These are phyloP conservation scores for Macrosoma leucophasiata DNA, from an alignment of 2,888 invertebrate species.

Conservation along the genomic window DNA sequence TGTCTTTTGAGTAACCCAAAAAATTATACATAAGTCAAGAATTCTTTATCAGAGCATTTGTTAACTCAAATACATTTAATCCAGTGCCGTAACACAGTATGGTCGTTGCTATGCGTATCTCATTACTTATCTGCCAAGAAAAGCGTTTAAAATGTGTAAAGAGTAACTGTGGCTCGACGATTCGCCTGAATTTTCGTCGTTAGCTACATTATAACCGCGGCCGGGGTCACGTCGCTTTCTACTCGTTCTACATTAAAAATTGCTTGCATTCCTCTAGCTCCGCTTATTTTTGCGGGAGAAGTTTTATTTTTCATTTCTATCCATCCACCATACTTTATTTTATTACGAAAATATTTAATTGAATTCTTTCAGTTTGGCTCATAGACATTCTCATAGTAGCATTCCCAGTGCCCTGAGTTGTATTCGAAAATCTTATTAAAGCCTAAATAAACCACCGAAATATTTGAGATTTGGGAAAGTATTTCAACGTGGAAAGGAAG, in stretches of 20 bases:
- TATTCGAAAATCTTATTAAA: no score
- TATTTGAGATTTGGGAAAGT: no score
- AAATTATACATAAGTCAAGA: no score
- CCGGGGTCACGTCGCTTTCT: conserved; percentile 40
- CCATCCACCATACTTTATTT: conserved; percentile 38
- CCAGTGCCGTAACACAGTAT: no score
- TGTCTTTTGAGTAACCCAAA: no score
- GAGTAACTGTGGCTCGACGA: conserved; percentile 31
- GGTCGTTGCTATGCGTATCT: conserved; percentile 17
- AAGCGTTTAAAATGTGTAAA: conserved; percentile 30
- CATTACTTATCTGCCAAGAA: conserved; percentile 20
- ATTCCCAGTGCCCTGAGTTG: no score
- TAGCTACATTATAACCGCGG: conserved; percentile 50
- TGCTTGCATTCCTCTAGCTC: conserved; percentile 66
- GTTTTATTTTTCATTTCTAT: conserved; percentile 53
- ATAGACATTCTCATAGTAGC: no score
- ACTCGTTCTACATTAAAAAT: conserved; percentile 68
- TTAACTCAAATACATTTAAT: no score
- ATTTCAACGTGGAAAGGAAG: no score
- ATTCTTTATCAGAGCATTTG: no score
- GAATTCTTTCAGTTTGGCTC: conserved; percentile 45
- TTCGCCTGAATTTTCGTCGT: conserved; percentile 43
- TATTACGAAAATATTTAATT: conserved; percentile 48
- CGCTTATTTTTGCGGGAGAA: conserved; percentile 53
- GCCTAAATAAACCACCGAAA: no score